Evolutionary conservation across 2,113 vertebrate species (phyloP).

Genomic region (Scytalopus superciliaris): DNA sequence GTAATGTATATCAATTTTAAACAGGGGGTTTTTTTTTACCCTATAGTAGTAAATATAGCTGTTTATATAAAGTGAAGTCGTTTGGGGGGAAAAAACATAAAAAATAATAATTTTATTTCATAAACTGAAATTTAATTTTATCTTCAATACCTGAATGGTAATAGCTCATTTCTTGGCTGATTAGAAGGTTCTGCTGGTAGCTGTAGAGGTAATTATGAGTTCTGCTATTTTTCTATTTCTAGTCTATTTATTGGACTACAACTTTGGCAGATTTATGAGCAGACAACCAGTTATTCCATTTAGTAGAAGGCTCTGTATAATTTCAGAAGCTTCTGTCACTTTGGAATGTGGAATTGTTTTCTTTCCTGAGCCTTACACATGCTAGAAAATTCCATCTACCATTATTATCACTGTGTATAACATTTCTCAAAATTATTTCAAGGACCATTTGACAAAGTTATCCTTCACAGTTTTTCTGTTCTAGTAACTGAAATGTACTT

Average conservation of each 20-base stretch:
- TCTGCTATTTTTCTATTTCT: neutral
- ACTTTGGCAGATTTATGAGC: neutral
- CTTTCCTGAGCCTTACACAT: neutral
- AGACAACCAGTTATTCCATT: neutral
- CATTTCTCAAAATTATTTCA: neutral
- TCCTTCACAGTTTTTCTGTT: neutral
- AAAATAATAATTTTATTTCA: neutral
- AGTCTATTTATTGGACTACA: neutral
- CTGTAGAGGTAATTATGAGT: neutral
- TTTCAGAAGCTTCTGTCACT: neutral
- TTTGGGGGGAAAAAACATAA: neutral
- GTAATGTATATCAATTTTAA: conserved; percentile 61
- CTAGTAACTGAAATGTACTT: neutral
- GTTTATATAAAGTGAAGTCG: neutral
- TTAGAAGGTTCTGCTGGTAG: neutral
- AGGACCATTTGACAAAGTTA: neutral
- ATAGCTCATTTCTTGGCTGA: neutral
- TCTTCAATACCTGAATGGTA: neutral
- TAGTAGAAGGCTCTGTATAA: neutral
- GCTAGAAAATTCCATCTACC: neutral
- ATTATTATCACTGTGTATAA: neutral
- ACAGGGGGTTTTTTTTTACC: neutral
- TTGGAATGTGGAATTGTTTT: neutral
- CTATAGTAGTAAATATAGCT: neutral
- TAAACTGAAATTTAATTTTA: neutral